Base-by-base conservation (phyloP, 2,113 vertebrate genomes). In the Catagonus wagneri region DNA sequence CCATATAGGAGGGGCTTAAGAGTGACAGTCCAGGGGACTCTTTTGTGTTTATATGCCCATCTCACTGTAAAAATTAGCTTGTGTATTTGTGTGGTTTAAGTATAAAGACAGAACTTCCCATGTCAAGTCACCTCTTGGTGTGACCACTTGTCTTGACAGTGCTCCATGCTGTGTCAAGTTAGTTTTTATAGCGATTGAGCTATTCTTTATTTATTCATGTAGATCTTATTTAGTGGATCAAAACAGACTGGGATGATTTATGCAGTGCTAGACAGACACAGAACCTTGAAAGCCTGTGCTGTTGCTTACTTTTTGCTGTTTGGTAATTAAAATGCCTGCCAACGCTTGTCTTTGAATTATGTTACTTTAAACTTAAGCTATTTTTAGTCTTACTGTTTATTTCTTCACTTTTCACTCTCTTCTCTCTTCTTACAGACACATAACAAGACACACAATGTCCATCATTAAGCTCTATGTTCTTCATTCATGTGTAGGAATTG, bases 271-370 rank as follows among this genome's bases (percentile, higher is more conserved):
- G 93, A 93, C 89, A 96, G 91, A 83, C 66, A 50, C 56, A 91
- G 81, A 96, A 36, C 58, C 88, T 87, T 83, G 78, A 92, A 84
- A 87, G 75, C 75, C 60, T n/a, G 5, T 22, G 50, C 74, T 66
- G 12, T 79, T 87, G 79, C 89, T 86, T 93, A 7, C 29, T 50
- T 34, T 90, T 86, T 60, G 50, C 65, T 96, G 14, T 76, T 76
- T 78, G 91, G 79, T 94, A 94, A 97, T 78, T 72, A 95, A 95
- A 92, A 93, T 36, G 13, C 74, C 15, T 83, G 65, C 86, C n/a
- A 54, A 84, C 39, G 68, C 87, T 96, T 95, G 69, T 86, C 19
- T 98, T 97, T 96, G 81, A 93, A 79, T 91, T 90, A 81, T 72
- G 8, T 11, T 69, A 25, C 58, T 97, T 98, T 39, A 15, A 56